Conservation (phyloP, 2,888 invertebrate species). For the Seladonia tumulorum region DNA sequence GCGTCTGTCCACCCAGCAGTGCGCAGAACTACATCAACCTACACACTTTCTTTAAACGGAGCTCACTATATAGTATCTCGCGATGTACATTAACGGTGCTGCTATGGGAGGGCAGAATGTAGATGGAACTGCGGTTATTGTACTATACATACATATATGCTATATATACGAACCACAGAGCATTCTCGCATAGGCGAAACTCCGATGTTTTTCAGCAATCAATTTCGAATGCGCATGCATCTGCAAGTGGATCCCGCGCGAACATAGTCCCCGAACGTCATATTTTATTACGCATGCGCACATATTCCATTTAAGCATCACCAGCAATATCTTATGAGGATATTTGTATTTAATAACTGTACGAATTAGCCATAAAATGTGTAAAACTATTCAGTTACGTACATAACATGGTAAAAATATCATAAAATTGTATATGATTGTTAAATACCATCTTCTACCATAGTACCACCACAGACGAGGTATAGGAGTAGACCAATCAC, state of each 20-base stretch:
- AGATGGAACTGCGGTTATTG: slow-evolving; percentile 45
- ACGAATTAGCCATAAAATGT: background rate
- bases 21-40: slow-evolving; percentile 52
- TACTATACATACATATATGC: slow-evolving; percentile 23
- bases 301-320: background rate
- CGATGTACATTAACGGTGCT: slow-evolving; percentile 41
- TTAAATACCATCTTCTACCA: background rate
- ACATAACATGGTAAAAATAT: background rate
- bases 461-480: no score
- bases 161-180: background rate
- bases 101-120: slow-evolving; percentile 48
- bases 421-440: background rate
- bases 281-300: background rate
- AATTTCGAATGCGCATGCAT: background rate
- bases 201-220: background rate
- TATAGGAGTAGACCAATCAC: no score
- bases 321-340: background rate
- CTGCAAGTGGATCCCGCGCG: background rate
- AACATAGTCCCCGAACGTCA: background rate
- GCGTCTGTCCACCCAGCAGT: slow-evolving; percentile 56
- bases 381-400: background rate
- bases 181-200: background rate
- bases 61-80: slow-evolving; percentile 40
- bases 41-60: slow-evolving; percentile 47
- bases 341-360: background rate